These are phyloP conservation scores for Drosophila carrolli DNA, from an alignment of 1,140 invertebrate species.

Conservation along the genomic window DNA sequence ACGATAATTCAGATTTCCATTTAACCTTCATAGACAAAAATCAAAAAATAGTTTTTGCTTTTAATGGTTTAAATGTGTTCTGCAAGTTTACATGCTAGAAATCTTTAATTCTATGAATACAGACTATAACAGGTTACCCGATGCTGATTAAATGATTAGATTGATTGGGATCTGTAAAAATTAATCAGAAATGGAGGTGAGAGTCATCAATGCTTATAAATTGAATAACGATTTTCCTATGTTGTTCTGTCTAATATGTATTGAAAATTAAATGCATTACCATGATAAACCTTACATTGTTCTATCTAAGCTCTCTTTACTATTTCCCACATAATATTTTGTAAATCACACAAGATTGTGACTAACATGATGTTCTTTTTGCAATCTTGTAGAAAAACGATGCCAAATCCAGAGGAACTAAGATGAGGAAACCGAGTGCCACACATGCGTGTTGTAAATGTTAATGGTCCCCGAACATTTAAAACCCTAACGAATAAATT, in stretches of 20 bases:
- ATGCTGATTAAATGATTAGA: too few relatives aligned
- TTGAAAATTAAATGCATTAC: too few relatives aligned
- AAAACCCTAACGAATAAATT: slow-evolving; percentile 5
- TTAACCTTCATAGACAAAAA: neutral
- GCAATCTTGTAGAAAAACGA: slow-evolving; percentile 20
- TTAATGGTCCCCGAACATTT: slow-evolving; percentile 25
- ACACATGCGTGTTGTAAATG: slow-evolving; percentile 36
- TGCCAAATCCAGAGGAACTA: slow-evolving; percentile 12
- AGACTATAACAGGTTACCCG: too few relatives aligned
- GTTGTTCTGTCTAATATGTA: too few relatives aligned
- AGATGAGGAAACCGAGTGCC: slow-evolving; percentile 24
- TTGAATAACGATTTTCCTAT: too few relatives aligned
- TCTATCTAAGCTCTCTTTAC: neutral
- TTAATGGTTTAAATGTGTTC: too few relatives aligned
- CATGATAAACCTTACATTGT: neutral
- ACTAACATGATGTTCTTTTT: slow-evolving; percentile 6
- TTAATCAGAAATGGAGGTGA: too few relatives aligned
- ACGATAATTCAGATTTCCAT: neutral
- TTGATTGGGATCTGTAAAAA: too few relatives aligned
- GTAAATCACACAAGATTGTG: slow-evolving; percentile 2
- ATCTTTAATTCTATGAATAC: too few relatives aligned
- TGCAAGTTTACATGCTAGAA: too few relatives aligned
- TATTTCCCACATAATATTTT: neutral
- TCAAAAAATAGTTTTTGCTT: neutral
- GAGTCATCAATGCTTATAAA: too few relatives aligned